These are phyloP conservation scores for Heliconius himera DNA, from an alignment of 1,140 invertebrate genomes.

Conservation along the genomic window DNA sequence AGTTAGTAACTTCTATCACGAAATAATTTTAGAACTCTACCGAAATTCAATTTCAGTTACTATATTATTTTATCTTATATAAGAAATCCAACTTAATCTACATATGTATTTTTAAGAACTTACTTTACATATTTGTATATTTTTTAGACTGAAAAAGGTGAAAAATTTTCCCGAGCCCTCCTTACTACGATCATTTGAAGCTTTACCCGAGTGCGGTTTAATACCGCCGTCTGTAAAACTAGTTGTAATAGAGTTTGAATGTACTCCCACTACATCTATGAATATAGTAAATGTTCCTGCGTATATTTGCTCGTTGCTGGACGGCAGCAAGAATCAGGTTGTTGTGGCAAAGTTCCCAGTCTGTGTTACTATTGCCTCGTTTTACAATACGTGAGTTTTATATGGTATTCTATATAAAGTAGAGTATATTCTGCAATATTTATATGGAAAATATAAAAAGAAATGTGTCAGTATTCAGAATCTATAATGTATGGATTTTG, in stretches of 20 bases:
- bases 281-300: slow-evolving; percentile 67
- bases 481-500: too few species aligned
- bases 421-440: too few species aligned
- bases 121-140: neutral
- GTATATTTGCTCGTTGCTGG: slow-evolving; percentile 68
- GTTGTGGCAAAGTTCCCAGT: slow-evolving; percentile 75
- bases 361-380: slow-evolving; percentile 69
- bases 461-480: too few species aligned
- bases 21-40: too few species aligned
- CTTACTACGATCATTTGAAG: slow-evolving; percentile 63
- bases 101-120: neutral
- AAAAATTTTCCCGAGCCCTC: slow-evolving; percentile 73
- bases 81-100: too few species aligned
- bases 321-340: slow-evolving; percentile 71
- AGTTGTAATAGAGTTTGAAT: slow-evolving; percentile 64
- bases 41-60: too few species aligned
- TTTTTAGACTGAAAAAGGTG: slow-evolving; percentile 67
- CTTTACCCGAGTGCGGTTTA: slow-evolving; percentile 57
- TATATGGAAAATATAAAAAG: too few species aligned
- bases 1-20: slow-evolving; percentile 48
- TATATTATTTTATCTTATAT: too few species aligned
- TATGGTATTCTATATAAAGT: too few species aligned
- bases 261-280: slow-evolving; percentile 67
- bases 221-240: slow-evolving; percentile 59
- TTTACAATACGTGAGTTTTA: slow-evolving; percentile 73